phyloP scores from a whole-genome alignment of 2,797 vertebrate species.

The Tenualosa thibaudeaui region DNA sequence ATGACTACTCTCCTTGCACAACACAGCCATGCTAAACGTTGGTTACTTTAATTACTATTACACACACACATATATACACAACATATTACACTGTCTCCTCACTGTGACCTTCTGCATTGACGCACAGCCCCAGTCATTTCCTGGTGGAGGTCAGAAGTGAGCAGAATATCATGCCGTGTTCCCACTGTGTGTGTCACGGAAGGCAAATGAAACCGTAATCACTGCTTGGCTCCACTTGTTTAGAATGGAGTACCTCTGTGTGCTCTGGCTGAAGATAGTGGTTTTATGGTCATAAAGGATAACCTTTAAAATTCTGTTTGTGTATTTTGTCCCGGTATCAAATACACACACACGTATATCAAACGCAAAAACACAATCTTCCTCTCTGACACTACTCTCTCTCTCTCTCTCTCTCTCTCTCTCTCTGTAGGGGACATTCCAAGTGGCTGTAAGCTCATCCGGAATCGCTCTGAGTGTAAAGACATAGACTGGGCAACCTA shows the following conservation, averaged over 20 bases:
- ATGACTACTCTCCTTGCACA: neutral
- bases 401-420: neutral
- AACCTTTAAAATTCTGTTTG: neutral
- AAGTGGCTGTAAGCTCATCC: slow-evolving; percentile 91
- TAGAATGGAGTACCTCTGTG: neutral
- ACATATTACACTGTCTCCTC: neutral
- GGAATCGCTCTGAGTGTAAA: slow-evolving; percentile 95
- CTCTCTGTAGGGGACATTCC: slow-evolving; percentile 86
- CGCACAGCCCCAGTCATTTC: neutral
- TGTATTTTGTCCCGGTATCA: neutral
- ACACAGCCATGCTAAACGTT: neutral
- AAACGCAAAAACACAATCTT: neutral
- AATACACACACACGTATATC: neutral
- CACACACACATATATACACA: neutral
- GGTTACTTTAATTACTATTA: neutral
- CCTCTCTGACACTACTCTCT: neutral
- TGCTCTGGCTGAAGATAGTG: neutral
- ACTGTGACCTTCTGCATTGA: neutral
- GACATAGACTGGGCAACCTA: slow-evolving; percentile 96
- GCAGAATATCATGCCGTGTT: neutral
- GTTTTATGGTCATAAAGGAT: neutral
- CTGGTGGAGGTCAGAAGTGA: neutral
- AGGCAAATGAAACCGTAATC: neutral
- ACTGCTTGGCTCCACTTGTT: neutral
- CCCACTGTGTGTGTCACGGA: neutral